phyloP scores from a whole-genome alignment of 2,888 invertebrate genomes.

The Agriopis marginaria region DNA sequence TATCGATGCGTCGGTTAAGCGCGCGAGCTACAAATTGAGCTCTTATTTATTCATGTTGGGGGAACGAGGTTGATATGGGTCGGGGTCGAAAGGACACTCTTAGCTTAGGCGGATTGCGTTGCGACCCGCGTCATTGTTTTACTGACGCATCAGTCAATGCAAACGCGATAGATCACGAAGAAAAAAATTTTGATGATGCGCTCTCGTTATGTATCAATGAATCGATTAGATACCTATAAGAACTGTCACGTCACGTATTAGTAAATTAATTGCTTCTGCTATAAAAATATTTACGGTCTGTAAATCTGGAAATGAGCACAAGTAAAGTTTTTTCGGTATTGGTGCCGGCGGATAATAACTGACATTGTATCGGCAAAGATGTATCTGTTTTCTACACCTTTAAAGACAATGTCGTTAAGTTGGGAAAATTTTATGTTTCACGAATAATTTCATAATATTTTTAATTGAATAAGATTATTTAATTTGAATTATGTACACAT shows the following conservation, averaged over 20 bases:
- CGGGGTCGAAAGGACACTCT: conserved; percentile 81
- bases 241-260: conserved; percentile 31
- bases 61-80: conserved; percentile 81
- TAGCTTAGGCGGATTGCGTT: conserved; percentile 64
- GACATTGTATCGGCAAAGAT: conserved; percentile 20
- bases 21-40: conserved; percentile 81
- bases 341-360: neutral
- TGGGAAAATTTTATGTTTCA: conserved; percentile 12
- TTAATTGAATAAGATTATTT: no score
- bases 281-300: conserved; percentile 39
- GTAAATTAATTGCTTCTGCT: conserved; percentile 24
- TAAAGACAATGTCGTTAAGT: conserved; percentile 15
- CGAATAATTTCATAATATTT: no score
- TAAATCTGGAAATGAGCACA: conserved; percentile 28
- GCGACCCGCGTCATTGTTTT: conserved; percentile 57
- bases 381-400: neutral
- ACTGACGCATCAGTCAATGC: conserved; percentile 56
- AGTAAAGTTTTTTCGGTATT: conserved; percentile 28
- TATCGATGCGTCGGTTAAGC: conserved; percentile 74
- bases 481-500: no score
- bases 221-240: conserved; percentile 17
- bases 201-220: conserved; percentile 19
- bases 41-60: conserved; percentile 84
- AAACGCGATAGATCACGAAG: conserved; percentile 32
- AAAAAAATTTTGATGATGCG: conserved; percentile 21